Base-by-base conservation (phyloP, 1,140 invertebrate genomes). In the Latrodectus geometricus region DNA sequence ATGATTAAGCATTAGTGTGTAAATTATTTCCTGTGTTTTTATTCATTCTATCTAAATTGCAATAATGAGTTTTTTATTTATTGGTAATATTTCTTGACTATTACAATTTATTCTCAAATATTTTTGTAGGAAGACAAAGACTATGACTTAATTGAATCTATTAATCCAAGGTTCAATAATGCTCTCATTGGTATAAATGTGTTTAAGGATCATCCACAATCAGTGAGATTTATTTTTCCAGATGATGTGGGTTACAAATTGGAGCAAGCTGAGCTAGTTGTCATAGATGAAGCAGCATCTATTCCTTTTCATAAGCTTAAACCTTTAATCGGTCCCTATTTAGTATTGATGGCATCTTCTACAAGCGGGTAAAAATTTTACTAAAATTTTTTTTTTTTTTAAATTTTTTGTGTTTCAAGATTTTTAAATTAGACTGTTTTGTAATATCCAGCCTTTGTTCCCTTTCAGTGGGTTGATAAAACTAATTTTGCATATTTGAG, bases 201-300 rank as follows among this genome's bases (percentile, higher is more conserved):
- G 9, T 93, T 93, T 88, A 94, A 95, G 88, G 96, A 97, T 90
- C 98, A 98, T 89, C 93, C 97, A 21, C 98, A 99, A 93, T 98
- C 97, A 65, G 96, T 99, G 89, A 97, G 98, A 94, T 99, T 99
- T 90, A 98, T 99, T 90, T 95, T 97, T 89, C 98, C 98, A 20
- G 94, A 94, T 56, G 98, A 99, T 91, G 69, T 81, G 54, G 94
- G 94, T n/a, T 93, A 94, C 4, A 95, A 96, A 88, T 92, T 99
- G 52, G 95, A 95, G 21, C 97, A 98, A 90, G 97, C 97, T n/a
- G 98, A 99, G 92, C 91, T 99, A n/a, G 92, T 99, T 56, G 94
- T 99, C 23, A 98, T 99, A 89, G 99, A 99, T 91, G 99, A 99
- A 93, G 99, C 99, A 14, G 99, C 98, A 5, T 98, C 98, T 23